Conservation (phyloP, 2,113 vertebrate species). For the Microcebus lehilahytsara region DNA sequence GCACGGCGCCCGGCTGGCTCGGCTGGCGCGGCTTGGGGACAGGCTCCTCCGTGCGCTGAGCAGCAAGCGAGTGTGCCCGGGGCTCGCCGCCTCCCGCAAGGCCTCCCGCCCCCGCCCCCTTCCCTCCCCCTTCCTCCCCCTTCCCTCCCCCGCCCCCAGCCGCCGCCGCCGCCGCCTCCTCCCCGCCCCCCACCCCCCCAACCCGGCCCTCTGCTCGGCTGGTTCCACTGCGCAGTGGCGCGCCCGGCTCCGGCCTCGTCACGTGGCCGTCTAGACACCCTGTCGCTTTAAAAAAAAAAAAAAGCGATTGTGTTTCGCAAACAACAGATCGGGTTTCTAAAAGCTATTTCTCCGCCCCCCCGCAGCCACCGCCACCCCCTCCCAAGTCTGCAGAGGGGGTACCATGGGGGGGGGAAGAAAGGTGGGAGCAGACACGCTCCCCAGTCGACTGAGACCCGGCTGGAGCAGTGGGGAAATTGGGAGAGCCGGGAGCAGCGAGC, state of each 20-base stretch:
- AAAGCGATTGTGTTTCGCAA: conserved; percentile 96
- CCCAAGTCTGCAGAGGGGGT: neutral
- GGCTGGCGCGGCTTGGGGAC: conserved; percentile 67
- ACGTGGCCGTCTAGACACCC: conserved; percentile 98
- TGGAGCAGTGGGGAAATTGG: neutral
- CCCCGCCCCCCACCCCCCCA: neutral
- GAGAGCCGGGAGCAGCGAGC: neutral
- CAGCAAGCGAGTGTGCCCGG: conserved; percentile 57
- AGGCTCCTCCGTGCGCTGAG: conserved; percentile 48
- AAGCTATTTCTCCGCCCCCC: conserved; percentile 75
- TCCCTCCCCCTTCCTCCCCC: conserved; percentile 45
- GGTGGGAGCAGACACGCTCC: neutral
- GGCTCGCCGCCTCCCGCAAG: conserved; percentile 52
- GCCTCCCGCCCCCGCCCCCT: conserved; percentile 61
- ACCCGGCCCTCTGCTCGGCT: conserved; percentile 74
- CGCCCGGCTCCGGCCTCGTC: conserved; percentile 89
- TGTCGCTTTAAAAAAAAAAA: conserved; percentile 95
- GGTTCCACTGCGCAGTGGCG: conserved; percentile 92
- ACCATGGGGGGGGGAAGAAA: neutral
- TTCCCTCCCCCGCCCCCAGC: conserved; percentile 36
- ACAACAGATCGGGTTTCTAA: conserved; percentile 92
- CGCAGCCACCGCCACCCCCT: conserved; percentile 12
- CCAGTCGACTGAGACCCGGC: neutral
- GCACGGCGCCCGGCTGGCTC: conserved; percentile 72
- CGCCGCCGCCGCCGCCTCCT: neutral